Base-by-base conservation (phyloP, 2,797 vertebrate species). In the Neopelma chrysocephalum region DNA sequence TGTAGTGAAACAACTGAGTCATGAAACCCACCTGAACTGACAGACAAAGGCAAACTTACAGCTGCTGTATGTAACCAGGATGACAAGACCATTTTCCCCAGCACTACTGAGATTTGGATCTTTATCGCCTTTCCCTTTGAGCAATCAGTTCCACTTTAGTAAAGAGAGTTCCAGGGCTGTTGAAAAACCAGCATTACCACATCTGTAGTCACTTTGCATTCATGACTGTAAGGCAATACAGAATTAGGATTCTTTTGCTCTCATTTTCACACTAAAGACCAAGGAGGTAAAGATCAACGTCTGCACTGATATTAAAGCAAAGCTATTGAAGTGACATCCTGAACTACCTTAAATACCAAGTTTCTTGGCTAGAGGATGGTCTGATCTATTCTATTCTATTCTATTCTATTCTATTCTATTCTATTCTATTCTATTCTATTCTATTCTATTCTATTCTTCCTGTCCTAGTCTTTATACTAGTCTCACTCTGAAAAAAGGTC, bases 171-270 rank as follows among this genome's bases (percentile, higher is more conserved):
- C n/a, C 53, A 82, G 87, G 43, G 27, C 38, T 79, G 40, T 73
- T 57, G 50, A 76, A 90, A 91, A 65, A 16, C 0, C 53, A 73
- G 18, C 4, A 3, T 93, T 84, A 89, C 71, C 27, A 22, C 86
- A 91, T 69, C 25, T 1, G 0, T 70, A 32, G 78, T 76, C 34
- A 66, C 71, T 96, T 96, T 62, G 25, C 68, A 82, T 91, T 96
- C 89, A 61, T 45, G 76, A 53, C n/a, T 91, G 19, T 27, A 73
- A 93, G 69, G 38, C 42, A 77, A 12, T 18, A 60, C 11, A 85
- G 68, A 73, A 94, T 94, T 77, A 87, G 32, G 43, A 82, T 94
- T 94, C 79, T 81, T 82, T 38, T 71, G 62, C 66, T 95, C 66
- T 82, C 26, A 65, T 93, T 90, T 91, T 76, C 43, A 21, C 10